A percentile compares a stretch with the other conserved stretches of the same genome.
Conservation (phyloP, 2,113 vertebrate genomes). For the Osmerus eperlanus region DNA sequence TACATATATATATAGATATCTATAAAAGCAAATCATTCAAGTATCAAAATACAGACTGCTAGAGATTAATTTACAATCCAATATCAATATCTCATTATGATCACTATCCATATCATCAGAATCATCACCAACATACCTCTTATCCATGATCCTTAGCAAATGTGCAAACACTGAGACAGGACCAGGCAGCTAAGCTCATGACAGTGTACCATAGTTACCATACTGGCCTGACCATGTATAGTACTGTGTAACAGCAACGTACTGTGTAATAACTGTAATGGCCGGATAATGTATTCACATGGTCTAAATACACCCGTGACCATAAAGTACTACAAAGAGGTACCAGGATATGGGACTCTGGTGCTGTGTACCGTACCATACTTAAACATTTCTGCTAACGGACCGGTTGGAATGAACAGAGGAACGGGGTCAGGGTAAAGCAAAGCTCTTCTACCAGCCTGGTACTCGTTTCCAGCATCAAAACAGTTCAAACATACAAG, state of each 20-base stretch:
- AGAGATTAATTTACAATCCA: constrained; percentile 84
- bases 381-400: constrained; percentile 48
- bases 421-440: not conserved
- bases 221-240: constrained; percentile 37
- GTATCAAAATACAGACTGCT: constrained; percentile 96
- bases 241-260: constrained; percentile 40
- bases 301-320: constrained; percentile 47
- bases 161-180: constrained; percentile 75
- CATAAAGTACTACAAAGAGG: constrained; percentile 37
- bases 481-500: constrained; percentile 52
- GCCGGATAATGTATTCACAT: constrained; percentile 43
- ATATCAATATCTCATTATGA: constrained; percentile 52
- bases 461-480: constrained; percentile 55
- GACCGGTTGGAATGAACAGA: constrained; percentile 30
- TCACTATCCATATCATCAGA: constrained; percentile 44
- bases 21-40: constrained; percentile 92
- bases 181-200: constrained; percentile 54
- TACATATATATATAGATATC: constrained; percentile 82
- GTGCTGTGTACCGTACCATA: constrained; percentile 38
- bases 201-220: constrained; percentile 46
- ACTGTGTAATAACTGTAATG: constrained; percentile 43
- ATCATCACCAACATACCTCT: constrained; percentile 81
- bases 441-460: constrained; percentile 28
- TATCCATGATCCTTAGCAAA: constrained; percentile 74
- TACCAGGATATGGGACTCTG: constrained; percentile 36